Percentiles rank a stretch among this genome's conserved stretches.
phyloP scores from a whole-genome alignment of 2,113 vertebrate genomes.

The Rhinoderma darwinii region DNA sequence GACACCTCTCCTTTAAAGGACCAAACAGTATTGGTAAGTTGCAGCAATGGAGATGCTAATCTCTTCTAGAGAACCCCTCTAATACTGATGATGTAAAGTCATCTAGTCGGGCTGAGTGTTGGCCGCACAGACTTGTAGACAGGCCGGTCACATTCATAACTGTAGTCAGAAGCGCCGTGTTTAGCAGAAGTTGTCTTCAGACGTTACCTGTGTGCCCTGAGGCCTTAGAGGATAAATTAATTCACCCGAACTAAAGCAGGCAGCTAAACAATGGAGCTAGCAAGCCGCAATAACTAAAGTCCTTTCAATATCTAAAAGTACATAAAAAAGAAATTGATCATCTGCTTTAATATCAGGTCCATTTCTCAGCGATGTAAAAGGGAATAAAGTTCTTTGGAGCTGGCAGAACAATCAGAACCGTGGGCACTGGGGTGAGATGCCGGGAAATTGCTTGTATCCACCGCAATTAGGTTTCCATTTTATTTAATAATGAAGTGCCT shows the following conservation, averaged over 20 bases:
- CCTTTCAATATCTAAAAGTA: conserved; percentile 11
- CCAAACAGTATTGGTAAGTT: too few relatives aligned
- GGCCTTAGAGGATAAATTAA: background rate
- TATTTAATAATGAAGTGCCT: conserved; percentile 44
- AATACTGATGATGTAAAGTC: too few relatives aligned
- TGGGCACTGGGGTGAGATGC: background rate
- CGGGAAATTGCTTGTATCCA: conserved; percentile 50
- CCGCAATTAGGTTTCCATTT: conserved; percentile 52
- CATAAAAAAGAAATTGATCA: conserved; percentile 25
- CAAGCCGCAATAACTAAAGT: background rate
- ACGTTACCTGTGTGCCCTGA: background rate
- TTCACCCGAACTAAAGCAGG: background rate
- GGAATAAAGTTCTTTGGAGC: conserved; percentile 8
- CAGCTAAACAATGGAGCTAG: background rate
- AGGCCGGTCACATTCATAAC: background rate
- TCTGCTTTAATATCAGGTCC: conserved; percentile 34
- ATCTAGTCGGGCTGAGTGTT: background rate
- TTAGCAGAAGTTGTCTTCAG: background rate
- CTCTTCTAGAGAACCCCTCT: too few relatives aligned
- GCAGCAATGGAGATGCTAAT: too few relatives aligned
- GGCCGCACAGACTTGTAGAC: too few relatives aligned
- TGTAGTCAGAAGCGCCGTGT: background rate
- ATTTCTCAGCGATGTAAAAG: conserved; percentile 5
- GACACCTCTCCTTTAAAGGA: too few relatives aligned
- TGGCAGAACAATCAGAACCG: conserved; percentile 26